Evolutionary conservation across 2,888 invertebrate genomes (phyloP).

Genomic region (Trissonchulus latispiculum): DNA sequence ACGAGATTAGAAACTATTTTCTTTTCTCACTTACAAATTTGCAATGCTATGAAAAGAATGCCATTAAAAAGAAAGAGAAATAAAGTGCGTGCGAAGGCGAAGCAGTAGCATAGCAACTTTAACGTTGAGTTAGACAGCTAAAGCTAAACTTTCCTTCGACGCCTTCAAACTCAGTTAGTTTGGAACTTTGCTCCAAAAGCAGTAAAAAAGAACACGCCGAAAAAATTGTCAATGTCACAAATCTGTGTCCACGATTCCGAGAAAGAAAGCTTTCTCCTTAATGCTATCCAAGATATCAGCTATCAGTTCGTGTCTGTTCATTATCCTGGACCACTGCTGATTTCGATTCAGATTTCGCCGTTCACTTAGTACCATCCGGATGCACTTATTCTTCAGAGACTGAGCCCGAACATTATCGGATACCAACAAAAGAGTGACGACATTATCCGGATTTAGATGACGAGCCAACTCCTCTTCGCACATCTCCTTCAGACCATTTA

Average conservation of each 20-base stretch:
- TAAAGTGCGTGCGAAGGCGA: no score
- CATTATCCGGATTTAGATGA: neutral
- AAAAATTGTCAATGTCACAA: no score
- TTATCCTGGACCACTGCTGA: neutral
- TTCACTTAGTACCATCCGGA: neutral
- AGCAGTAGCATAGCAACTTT: no score
- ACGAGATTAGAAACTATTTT: no score
- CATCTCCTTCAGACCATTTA: neutral
- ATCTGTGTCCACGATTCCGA: neutral
- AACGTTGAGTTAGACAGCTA: no score
- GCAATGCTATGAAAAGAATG: no score
- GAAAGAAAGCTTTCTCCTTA: slow-evolving; percentile 2
- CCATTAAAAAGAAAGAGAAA: no score
- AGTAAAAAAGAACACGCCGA: no score
- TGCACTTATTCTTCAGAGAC: neutral
- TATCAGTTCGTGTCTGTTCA: neutral
- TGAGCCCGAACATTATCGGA: slow-evolving; percentile 1
- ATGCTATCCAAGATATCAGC: neutral
- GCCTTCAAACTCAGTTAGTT: no score
- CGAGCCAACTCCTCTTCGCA: neutral
- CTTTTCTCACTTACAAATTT: no score
- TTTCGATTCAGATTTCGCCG: neutral
- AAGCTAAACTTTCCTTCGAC: no score
- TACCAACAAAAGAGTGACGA: neutral
- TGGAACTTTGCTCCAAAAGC: no score